Evolutionary conservation across 2,113 vertebrate genomes (phyloP).

Genomic region (Cacatua alba): DNA sequence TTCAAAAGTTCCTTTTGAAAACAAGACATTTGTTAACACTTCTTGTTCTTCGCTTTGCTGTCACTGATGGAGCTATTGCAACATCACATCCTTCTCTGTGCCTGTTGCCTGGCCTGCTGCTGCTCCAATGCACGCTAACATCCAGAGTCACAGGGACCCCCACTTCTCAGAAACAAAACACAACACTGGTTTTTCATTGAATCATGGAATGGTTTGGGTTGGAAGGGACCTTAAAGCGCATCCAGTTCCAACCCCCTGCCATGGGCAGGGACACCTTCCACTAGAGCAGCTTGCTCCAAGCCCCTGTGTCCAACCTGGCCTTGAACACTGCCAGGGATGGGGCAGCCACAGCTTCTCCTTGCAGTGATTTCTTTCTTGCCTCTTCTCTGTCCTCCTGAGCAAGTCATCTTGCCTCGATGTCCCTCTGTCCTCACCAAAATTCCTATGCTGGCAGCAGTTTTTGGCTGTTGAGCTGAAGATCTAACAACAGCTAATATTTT

Average conservation of each 20-base stretch:
- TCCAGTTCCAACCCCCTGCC: not conserved
- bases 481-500: not conserved
- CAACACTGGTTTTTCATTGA: not conserved
- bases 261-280: not conserved
- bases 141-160: not conserved
- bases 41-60: not conserved
- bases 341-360: not conserved
- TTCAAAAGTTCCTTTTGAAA: not conserved
- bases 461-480: not conserved
- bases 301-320: not conserved
- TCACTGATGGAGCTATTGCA: fast-evolving
- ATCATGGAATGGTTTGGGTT: not conserved
- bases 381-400: not conserved
- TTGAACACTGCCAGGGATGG: not conserved
- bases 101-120: not conserved
- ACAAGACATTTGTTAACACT: not conserved
- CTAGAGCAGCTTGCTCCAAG: not conserved
- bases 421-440: not conserved
- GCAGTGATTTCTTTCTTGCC: not conserved
- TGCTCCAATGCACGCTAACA: not conserved
- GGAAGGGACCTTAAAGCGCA: not conserved
- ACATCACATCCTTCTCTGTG: fast-evolving
- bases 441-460: not conserved
- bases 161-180: not conserved
- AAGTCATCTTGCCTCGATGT: not conserved